phyloP scores from a whole-genome alignment of 2,888 invertebrate species.

The Patella ulyssiponensis region DNA sequence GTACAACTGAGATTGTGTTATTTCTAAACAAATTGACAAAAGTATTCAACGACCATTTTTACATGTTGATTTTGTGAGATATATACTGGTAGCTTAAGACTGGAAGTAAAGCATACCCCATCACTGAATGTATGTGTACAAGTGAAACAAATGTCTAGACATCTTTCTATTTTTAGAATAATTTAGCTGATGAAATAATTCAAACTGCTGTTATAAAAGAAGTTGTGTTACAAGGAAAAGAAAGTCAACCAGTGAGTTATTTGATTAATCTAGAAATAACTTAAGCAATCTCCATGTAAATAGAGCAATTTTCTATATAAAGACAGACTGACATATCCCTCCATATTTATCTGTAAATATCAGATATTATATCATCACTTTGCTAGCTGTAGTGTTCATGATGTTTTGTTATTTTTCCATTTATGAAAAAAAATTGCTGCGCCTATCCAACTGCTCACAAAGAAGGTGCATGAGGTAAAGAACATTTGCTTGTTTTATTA shows the following conservation, averaged over 20 bases:
- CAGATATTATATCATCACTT: neutral
- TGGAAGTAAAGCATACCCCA: too few species aligned
- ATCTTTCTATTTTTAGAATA: constrained; percentile 51
- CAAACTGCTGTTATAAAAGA: constrained; percentile 66
- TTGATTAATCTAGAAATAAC: neutral
- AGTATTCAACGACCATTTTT: too few species aligned
- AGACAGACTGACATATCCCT: too few species aligned
- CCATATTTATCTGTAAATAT: too few species aligned
- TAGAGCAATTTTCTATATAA: too few species aligned
- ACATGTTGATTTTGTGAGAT: too few species aligned
- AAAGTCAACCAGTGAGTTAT: constrained; percentile 53
- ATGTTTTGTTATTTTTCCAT: neutral
- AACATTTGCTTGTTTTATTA: neutral
- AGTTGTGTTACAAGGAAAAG: constrained; percentile 60
- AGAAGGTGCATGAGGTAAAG: too few species aligned
- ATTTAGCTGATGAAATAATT: constrained; percentile 65
- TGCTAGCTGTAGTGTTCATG: neutral
- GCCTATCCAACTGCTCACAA: neutral
- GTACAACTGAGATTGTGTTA: neutral
- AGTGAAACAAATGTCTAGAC: too few species aligned
- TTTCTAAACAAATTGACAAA: too few species aligned
- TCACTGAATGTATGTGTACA: too few species aligned
- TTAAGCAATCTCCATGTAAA: neutral
- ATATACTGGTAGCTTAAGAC: too few species aligned
- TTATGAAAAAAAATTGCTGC: neutral